Evolutionary conservation across 2,888 invertebrate genomes (phyloP).

Genomic region (Corbicula japonica): DNA sequence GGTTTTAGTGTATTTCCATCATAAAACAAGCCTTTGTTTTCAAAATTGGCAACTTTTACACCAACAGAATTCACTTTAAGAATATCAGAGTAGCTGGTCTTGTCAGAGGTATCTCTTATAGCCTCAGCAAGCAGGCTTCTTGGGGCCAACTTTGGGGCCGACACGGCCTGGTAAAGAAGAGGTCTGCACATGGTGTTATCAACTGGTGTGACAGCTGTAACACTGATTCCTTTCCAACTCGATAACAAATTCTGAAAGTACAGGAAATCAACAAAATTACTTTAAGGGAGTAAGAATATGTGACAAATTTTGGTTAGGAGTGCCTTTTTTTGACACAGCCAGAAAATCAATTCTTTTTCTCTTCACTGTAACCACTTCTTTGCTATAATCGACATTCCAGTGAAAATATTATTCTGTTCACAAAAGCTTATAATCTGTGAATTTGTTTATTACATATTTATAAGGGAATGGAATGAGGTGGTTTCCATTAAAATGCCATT

Average conservation of each 20-base stretch:
- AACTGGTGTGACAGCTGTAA: background rate
- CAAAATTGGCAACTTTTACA: slow-evolving; percentile 29
- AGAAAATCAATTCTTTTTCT: too few relatives aligned
- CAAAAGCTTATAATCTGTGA: too few relatives aligned
- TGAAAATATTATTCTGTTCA: too few relatives aligned
- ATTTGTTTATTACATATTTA: too few relatives aligned
- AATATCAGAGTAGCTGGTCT: slow-evolving; percentile 11
- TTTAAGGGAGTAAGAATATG: background rate
- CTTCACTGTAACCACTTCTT: too few relatives aligned
- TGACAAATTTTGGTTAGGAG: background rate
- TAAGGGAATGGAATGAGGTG: too few relatives aligned
- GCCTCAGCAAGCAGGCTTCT: slow-evolving; percentile 48
- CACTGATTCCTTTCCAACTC: background rate
- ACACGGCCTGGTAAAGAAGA: slow-evolving; percentile 38
- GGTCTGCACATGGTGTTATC: slow-evolving; percentile 14
- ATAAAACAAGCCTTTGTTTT: slow-evolving; percentile 18
- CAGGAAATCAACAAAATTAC: background rate
- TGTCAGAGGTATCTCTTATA: slow-evolving; percentile 11
- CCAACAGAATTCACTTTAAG: slow-evolving; percentile 22
- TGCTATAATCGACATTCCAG: too few relatives aligned
- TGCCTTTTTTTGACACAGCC: too few relatives aligned
- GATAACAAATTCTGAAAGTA: background rate
- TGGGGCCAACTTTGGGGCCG: slow-evolving; percentile 43
- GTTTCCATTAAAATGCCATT: too few relatives aligned
- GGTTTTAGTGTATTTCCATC: too few relatives aligned